A percentile compares a stretch with the other conserved stretches of the same genome.
Evolutionary conservation across 2,113 vertebrate species (phyloP).

Genomic region (Bujurquina vittata): DNA sequence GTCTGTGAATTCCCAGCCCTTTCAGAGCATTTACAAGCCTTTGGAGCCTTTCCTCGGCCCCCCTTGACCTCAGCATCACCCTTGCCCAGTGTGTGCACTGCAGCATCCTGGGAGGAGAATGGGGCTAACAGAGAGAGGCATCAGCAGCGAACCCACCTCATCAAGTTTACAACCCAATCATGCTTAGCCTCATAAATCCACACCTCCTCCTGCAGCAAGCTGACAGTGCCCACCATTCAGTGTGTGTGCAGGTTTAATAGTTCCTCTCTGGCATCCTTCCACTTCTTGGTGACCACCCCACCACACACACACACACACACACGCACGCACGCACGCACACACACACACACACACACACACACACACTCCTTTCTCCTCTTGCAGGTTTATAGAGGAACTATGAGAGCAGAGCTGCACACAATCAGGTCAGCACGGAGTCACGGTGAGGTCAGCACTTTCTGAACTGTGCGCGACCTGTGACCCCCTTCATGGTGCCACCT

Average conservation of each 20-base stretch:
- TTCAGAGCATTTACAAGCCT: constrained; percentile 86
- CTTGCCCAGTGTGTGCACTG: constrained; percentile 75
- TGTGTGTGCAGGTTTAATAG: constrained; percentile 72
- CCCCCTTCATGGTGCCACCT: constrained; percentile 80
- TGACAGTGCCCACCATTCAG: constrained; percentile 89
- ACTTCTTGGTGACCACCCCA: constrained; percentile 73
- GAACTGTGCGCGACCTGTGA: constrained; percentile 89
- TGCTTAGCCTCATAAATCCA: constrained; percentile 88
- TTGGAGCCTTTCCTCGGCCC: constrained; percentile 82
- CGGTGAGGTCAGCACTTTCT: constrained; percentile 80
- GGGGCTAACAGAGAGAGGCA: constrained; percentile 57
- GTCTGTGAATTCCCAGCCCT: constrained; percentile 85
- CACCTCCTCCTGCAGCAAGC: constrained; percentile 84
- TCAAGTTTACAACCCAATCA: constrained; percentile 91
- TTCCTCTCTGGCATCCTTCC: constrained; percentile 77
- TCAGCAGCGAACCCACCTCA: constrained; percentile 76
- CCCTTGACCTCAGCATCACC: constrained; percentile 81
- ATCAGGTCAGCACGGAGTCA: constrained; percentile 75
- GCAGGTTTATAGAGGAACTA: constrained; percentile 82
- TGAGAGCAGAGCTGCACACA: constrained; percentile 70
- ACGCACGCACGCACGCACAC: not conserved
- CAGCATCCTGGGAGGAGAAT: constrained; percentile 60
- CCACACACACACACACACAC: not conserved
- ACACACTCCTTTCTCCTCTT: constrained; percentile 12
- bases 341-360: not conserved